Conservation (phyloP, 2,888 invertebrate genomes). For the Lasiommata megera region DNA sequence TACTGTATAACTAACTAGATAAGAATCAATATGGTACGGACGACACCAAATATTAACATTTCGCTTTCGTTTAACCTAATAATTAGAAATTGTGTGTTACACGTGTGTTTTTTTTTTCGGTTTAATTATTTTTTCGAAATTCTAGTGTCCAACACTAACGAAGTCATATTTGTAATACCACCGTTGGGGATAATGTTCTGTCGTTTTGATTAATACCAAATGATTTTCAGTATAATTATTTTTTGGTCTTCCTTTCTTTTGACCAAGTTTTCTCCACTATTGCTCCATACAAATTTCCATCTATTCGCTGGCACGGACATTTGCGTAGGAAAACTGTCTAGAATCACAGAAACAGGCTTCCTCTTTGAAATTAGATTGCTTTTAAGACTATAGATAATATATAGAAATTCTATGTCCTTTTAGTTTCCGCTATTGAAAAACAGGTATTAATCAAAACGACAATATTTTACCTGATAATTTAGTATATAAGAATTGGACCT, state of each 20-base stretch:
- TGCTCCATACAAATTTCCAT: too few species aligned
- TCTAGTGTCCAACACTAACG: conserved; percentile 40
- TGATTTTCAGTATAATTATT: too few species aligned
- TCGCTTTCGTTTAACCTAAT: conserved; percentile 30
- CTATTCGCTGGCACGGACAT: too few species aligned
- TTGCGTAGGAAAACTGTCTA: too few species aligned
- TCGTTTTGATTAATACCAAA: conserved; percentile 21
- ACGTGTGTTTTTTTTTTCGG: conserved; percentile 25
- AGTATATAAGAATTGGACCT: conserved; percentile 25
- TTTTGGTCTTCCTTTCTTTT: too few species aligned
- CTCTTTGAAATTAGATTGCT: too few species aligned
- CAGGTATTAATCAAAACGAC: conserved; percentile 12
- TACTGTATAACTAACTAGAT: conserved; percentile 2
- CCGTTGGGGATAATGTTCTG: conserved; percentile 17
- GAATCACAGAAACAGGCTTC: too few species aligned
- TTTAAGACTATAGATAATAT: too few species aligned
- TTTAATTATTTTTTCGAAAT: conserved; percentile 25
- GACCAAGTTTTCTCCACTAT: too few species aligned
- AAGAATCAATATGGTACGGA: conserved; percentile 33
- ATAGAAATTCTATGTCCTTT: too few species aligned
- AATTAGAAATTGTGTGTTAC: conserved; percentile 36
- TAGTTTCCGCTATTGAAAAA: too few species aligned
- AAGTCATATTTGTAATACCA: conserved; percentile 27
- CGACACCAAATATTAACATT: conserved; percentile 43
- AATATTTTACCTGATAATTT: conserved; percentile 4